Evolutionary conservation across 2,113 vertebrate genomes (phyloP), one percentile per base, ranked within the genome.

Genomic region (Varanus salvator): DNA sequence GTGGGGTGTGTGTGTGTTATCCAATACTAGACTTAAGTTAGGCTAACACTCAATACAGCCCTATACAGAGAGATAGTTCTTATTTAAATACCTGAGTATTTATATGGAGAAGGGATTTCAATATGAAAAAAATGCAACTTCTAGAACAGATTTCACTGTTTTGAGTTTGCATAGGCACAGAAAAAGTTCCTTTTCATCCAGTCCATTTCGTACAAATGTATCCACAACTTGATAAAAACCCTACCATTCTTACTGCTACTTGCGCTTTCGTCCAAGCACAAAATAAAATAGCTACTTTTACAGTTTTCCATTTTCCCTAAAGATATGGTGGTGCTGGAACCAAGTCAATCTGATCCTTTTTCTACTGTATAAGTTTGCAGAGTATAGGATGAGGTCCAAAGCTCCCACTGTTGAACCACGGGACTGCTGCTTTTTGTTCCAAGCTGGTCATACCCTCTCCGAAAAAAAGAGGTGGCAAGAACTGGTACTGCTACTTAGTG

Each of bases 261-360:
- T 1, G 71, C 54, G 84, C 1, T 57, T 0, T 19, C 3, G 0
- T 25, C 31, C 69, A 0, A 1, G 7, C 19, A 87, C n/a, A 3
- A 83, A 64, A 75, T 11, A 3, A 48, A 0, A 48, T 31, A 3
- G 0, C 0, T 0, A 19, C 3, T 34, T 0, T 0, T 1, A 19
- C 6, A 19, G 52, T 19, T 57, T 81, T 57, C 5, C 15, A 14
- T 15, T 44, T 68, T 48, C 48, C 68, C 29, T 50, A 50, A n/a
- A 81, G n/a, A n/a, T 6, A 81, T 48, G 29, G 44, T 48, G 2
- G 17, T 17, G 23, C 66, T 23, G 44, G 66, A 27, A 71, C 83
- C 8, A 31, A 68, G 52, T 23, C 21, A n/a, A 19, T 6, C 31
- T 60, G 17, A 85, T 52, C 27, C 17, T 52, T 52, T 85, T 84